Percentiles rank a stretch among this genome's conserved stretches.
These are phyloP conservation scores for Nomada lathburiana DNA, from an alignment of 2,888 invertebrate species.

Conservation along the genomic window DNA sequence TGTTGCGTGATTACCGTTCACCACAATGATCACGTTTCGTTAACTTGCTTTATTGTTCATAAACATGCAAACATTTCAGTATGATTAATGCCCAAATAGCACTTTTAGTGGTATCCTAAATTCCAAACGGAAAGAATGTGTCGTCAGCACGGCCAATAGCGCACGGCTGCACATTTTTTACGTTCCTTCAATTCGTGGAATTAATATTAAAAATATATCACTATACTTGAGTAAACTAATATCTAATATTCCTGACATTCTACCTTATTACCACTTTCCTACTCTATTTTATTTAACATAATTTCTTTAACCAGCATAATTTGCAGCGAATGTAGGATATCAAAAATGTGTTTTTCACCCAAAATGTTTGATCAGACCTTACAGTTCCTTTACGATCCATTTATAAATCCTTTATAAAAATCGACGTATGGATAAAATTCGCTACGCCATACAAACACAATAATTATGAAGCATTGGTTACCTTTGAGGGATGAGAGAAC, in stretches of 20 bases:
- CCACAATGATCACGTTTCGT: not conserved
- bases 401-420: too few relatives aligned
- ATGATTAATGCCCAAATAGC: not conserved
- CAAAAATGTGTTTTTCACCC: not conserved
- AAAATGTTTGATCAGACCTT: not conserved
- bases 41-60: not conserved
- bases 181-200: not conserved
- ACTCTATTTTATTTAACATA: not conserved
- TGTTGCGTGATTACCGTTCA: too few relatives aligned
- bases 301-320: not conserved
- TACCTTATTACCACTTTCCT: not conserved
- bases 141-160: not conserved
- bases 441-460: not conserved
- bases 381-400: too few relatives aligned
- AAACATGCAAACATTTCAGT: not conserved
- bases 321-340: not conserved
- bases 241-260: too few relatives aligned
- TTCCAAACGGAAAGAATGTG: slow-evolving; percentile 2
- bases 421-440: too few relatives aligned
- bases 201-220: not conserved
- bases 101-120: not conserved
- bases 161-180: slow-evolving; percentile 12
- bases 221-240: too few relatives aligned
- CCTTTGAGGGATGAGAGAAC: slow-evolving; percentile 83
- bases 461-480: slow-evolving; percentile 35